phyloP scores from a whole-genome alignment of 2,113 vertebrate genomes.

The Tragulus kanchil region DNA sequence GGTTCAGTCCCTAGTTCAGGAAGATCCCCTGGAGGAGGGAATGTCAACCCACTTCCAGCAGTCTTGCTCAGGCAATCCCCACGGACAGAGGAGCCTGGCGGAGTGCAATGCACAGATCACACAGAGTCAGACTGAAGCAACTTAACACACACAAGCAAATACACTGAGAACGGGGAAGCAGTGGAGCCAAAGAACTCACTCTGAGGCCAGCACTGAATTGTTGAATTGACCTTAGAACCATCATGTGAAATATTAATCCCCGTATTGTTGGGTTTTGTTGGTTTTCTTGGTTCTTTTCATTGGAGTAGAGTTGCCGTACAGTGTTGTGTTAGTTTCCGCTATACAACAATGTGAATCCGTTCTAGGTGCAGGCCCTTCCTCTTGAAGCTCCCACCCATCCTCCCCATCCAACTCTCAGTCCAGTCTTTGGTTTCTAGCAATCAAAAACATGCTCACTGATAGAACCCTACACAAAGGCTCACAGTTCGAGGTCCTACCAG shows the following conservation, averaged over 20 bases:
- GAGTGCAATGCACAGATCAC: neutral
- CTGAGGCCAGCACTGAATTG: neutral
- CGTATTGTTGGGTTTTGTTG: neutral
- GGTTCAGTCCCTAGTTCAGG: neutral
- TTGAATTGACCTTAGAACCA: neutral
- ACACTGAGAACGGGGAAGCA: rapidly evolving
- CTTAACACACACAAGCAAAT: neutral
- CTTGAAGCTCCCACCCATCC: neutral
- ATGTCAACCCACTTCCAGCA: neutral
- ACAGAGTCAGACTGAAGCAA: neutral
- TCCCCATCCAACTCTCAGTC: neutral
- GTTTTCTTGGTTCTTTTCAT: neutral
- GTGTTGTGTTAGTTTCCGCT: neutral
- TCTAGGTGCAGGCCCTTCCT: neutral
- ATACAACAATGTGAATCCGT: neutral
- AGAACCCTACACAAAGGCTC: neutral
- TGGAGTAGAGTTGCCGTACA: neutral
- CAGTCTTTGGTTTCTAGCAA: neutral
- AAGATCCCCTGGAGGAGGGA: neutral
- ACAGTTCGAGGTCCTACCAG: neutral
- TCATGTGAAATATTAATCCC: neutral
- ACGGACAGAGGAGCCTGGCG: neutral
- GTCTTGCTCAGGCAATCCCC: neutral
- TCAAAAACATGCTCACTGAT: neutral
- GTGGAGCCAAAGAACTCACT: neutral